Evolutionary conservation across 2,797 vertebrate species (phyloP), one percentile per base, ranked within the genome.

Genomic region (Amphiprion clarkii): DNA sequence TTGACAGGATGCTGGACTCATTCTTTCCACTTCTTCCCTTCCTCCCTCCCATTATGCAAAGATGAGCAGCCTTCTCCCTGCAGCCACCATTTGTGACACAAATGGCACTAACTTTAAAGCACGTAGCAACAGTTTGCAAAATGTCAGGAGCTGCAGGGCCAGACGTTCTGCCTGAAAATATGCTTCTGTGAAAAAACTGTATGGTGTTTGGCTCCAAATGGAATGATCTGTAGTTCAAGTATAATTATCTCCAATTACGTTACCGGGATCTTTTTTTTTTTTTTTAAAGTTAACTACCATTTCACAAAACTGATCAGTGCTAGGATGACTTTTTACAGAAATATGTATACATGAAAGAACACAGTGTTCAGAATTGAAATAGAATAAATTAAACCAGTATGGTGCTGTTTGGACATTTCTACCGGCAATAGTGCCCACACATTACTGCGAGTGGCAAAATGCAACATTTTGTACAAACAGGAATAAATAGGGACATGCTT

Each of bases 81-180:
- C 60, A 63, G 75, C 59, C 48, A 63, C 29, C 61, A 10, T 78
- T 73, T 70, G 55, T 67, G 63, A 79, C 53, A 84, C 51, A 74
- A 79, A 72, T 58, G 62, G 74, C 52, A 78, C 54, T 65, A 70
- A 82, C 36, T 71, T 78, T 64, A 76, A 53, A 77, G 66, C 49
- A 7, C 76, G 69, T 51, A 53, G 56, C 59, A 57, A 72, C 48
- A 27, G 46, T 77, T 83, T 61, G 62, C 33, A 44, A 74, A 60
- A 84, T 84, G 69, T 78, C 73, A 71, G 48, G 5, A 51, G 71
- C 79, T 72, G 60, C 60, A 74, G 44, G 23, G 58, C 36, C 56
- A 65, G 70, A 63, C 23, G 31, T 11, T 57, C 25, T 39, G 44
- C 5, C 14, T 55, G n/a, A 60, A 84, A 81, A 62, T 54, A 48